Conservation (phyloP, 2,797 vertebrate genomes). For the Fratercula arctica region DNA sequence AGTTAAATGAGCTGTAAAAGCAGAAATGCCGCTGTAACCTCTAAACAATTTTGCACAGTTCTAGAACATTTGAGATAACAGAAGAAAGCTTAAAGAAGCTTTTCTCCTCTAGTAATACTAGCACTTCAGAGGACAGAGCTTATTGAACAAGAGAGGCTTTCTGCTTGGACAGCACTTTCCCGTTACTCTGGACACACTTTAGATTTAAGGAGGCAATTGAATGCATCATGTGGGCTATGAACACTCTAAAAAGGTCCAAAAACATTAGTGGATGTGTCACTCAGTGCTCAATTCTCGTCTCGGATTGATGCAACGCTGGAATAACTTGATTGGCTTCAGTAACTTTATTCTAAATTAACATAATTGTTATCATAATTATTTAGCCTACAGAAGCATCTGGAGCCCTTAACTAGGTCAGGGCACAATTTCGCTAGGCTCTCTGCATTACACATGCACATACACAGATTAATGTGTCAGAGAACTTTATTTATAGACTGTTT, state of each 20-base stretch:
- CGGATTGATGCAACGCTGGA: neutral
- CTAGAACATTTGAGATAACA: slow-evolving; percentile 69
- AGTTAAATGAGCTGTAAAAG: slow-evolving; percentile 78
- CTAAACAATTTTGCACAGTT: slow-evolving; percentile 72
- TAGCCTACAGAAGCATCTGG: slow-evolving; percentile 56
- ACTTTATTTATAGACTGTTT: neutral
- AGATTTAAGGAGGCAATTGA: slow-evolving; percentile 65
- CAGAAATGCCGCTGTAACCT: slow-evolving; percentile 59
- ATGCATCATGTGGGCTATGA: slow-evolving; percentile 35
- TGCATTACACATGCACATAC: neutral
- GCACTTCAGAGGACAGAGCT: slow-evolving; percentile 70
- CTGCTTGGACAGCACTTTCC: slow-evolving; percentile 74
- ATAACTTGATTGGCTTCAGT: slow-evolving; percentile 58
- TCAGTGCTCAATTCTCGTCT: slow-evolving; percentile 11
- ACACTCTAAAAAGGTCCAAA: slow-evolving; percentile 50
- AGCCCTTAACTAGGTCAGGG: slow-evolving; percentile 54
- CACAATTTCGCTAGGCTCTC: neutral
- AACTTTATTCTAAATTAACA: slow-evolving; percentile 64
- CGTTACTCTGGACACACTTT: slow-evolving; percentile 54
- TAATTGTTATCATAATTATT: slow-evolving; percentile 65
- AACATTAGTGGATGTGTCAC: slow-evolving; percentile 19
- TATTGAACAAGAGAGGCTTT: slow-evolving; percentile 74
- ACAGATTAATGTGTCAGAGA: neutral
- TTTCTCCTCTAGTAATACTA: slow-evolving; percentile 70
- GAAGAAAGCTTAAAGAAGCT: slow-evolving; percentile 54